Evolutionary conservation across 2,113 vertebrate genomes (phyloP).

Genomic region (Regulus satrapa): DNA sequence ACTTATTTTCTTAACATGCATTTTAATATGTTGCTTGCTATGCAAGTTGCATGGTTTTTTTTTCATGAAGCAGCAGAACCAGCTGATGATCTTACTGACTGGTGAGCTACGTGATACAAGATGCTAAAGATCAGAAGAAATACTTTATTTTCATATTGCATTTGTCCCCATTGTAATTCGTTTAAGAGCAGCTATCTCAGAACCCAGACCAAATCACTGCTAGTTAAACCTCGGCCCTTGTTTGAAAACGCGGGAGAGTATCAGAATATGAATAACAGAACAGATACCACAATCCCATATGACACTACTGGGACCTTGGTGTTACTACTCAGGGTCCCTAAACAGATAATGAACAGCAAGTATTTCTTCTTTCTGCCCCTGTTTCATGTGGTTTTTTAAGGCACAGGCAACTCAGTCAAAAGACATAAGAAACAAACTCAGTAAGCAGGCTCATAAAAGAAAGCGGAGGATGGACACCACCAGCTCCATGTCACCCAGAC

Average conservation of each 20-base stretch:
- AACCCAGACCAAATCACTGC: not conserved
- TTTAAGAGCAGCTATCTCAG: not conserved
- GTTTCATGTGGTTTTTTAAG: not conserved
- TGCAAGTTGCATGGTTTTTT: not conserved
- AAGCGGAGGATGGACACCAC: not conserved
- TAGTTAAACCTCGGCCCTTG: not conserved
- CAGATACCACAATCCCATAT: not conserved
- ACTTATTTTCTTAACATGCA: not conserved
- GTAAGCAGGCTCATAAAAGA: not conserved
- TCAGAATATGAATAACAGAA: accelerated
- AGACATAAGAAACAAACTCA: not conserved
- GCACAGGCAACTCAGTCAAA: not conserved
- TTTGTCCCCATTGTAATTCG: not conserved
- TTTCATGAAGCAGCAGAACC: not conserved
- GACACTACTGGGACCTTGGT: not conserved
- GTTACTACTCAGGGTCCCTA: too few relatives aligned
- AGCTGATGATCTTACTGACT: not conserved
- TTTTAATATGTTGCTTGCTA: not conserved
- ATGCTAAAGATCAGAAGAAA: not conserved
- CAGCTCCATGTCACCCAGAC: not conserved
- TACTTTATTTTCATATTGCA: not conserved
- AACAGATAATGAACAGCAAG: not conserved
- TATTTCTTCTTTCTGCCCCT: not conserved
- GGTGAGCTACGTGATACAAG: not conserved
- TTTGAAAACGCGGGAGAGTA: not conserved